Percentiles rank a stretch among this genome's conserved stretches.
phyloP scores from a whole-genome alignment of 2,888 invertebrate species.

The Schizotus pectinicornis region DNA sequence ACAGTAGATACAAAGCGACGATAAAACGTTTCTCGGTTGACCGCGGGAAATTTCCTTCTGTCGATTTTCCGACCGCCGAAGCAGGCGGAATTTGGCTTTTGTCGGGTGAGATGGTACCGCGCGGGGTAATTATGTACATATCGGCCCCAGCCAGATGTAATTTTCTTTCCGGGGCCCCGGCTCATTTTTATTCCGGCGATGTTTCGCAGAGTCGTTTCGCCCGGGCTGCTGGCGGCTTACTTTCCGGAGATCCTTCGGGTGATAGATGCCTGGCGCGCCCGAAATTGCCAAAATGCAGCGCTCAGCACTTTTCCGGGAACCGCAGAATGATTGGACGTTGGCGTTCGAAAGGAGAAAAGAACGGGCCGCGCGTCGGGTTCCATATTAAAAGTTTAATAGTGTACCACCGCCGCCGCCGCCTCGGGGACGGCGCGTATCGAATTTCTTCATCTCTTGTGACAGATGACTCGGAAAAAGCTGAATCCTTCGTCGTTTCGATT shows the following conservation, averaged over 20 bases:
- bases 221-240: constrained; percentile 44
- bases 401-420: constrained; percentile 10
- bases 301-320: constrained; percentile 44
- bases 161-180: constrained; percentile 38
- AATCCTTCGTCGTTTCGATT: constrained; percentile 16
- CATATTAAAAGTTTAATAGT: constrained; percentile 29
- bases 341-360: constrained; percentile 13
- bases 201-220: constrained; percentile 39
- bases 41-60: neutral
- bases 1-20: constrained; percentile 11
- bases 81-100: neutral
- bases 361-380: neutral
- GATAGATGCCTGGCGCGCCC: constrained; percentile 49
- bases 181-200: constrained; percentile 46
- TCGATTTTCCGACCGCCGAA: too few species aligned
- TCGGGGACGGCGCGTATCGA: constrained; percentile 5
- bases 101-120: neutral
- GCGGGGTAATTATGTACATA: constrained; percentile 17
- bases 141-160: constrained; percentile 40
- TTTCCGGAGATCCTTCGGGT: constrained; percentile 48
- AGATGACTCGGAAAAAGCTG: constrained; percentile 14
- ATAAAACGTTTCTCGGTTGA: constrained; percentile 7
- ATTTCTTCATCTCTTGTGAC: constrained; percentile 24
- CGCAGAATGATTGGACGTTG: constrained; percentile 31
- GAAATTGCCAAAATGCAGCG: constrained; percentile 53